These are phyloP conservation scores for Columba guinea DNA, from an alignment of 2,797 vertebrate genomes.

Conservation along the genomic window DNA sequence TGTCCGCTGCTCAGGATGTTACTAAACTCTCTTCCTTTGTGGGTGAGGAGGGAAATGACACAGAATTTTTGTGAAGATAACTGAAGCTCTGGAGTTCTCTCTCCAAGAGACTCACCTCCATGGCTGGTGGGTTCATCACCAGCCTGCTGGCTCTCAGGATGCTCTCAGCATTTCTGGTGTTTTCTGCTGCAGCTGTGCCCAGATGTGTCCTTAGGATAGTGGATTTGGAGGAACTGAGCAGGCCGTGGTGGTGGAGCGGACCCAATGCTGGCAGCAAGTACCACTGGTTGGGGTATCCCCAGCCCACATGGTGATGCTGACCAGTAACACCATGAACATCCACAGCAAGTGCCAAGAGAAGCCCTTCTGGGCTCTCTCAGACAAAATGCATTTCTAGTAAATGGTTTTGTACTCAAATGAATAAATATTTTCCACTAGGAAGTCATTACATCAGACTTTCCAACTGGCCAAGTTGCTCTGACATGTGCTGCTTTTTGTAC, in stretches of 20 bases:
- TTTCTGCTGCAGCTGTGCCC: not conserved
- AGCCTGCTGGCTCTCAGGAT: not conserved
- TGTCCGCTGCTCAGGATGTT: slow-evolving; percentile 42
- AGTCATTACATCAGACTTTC: not conserved
- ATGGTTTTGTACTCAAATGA: not conserved
- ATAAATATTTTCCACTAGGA: not conserved
- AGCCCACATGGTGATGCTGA: not conserved
- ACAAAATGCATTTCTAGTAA: not conserved
- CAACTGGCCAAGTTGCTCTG: not conserved
- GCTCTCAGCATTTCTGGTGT: not conserved
- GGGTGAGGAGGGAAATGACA: slow-evolving; percentile 10
- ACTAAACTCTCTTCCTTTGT: not conserved
- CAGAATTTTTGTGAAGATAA: not conserved
- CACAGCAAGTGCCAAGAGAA: not conserved
- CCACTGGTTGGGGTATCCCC: not conserved
- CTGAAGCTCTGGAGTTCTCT: not conserved
- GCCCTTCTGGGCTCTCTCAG: not conserved
- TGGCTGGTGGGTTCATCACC: not conserved
- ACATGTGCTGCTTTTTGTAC: not conserved
- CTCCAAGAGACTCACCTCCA: not conserved
- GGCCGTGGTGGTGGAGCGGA: fast-evolving
- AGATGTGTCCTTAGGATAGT: not conserved
- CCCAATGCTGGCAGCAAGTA: fast-evolving
- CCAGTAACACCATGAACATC: too few relatives aligned
- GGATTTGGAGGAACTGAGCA: not conserved